phyloP scores from a whole-genome alignment of 2,113 vertebrate genomes.

The Gracilinanus agilis region DNA sequence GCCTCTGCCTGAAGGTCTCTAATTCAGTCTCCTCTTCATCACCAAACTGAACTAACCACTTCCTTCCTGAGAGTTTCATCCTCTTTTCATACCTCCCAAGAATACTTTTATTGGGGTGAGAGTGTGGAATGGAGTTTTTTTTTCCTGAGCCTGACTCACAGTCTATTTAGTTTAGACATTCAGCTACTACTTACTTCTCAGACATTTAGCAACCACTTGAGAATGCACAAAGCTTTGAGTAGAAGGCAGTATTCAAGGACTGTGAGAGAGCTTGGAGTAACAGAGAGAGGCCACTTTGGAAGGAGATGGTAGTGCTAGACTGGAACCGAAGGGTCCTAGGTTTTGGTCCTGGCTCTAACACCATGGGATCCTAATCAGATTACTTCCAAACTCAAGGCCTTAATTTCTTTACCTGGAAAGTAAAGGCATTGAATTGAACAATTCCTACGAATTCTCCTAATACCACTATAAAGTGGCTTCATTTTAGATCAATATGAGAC shows the following conservation, averaged over 20 bases:
- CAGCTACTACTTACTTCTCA: background rate
- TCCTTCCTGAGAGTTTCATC: background rate
- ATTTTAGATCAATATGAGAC: background rate
- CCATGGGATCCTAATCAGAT: background rate
- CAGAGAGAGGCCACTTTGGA: background rate
- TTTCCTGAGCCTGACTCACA: background rate
- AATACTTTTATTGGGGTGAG: background rate
- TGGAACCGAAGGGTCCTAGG: background rate
- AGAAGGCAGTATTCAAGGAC: background rate
- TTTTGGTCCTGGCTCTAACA: background rate
- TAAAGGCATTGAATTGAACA: background rate
- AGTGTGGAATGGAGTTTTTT: background rate
- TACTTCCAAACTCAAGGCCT: background rate
- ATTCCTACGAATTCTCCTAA: background rate
- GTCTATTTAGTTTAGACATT: background rate
- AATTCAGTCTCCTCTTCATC: background rate
- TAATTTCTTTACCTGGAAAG: background rate
- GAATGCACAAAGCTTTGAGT: background rate
- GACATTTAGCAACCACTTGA: background rate
- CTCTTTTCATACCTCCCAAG: background rate
- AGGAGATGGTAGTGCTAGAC: background rate
- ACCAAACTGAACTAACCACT: background rate
- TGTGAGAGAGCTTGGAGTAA: background rate
- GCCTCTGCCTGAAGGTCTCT: background rate
- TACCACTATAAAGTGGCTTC: background rate